These are phyloP conservation scores for Phyto melanocephala DNA, from an alignment of 2,888 invertebrate species.

Conservation along the genomic window DNA sequence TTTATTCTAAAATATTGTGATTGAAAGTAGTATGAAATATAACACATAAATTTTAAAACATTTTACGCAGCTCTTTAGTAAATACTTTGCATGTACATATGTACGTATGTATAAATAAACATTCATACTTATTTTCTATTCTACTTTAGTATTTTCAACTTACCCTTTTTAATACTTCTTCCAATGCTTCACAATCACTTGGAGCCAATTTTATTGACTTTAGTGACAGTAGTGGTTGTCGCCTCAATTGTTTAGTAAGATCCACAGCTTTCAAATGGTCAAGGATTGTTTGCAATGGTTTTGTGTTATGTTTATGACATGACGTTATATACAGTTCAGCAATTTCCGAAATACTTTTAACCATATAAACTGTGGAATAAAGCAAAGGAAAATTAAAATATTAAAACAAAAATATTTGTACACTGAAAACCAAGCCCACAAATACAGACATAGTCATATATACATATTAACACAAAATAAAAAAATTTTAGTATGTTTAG, in stretches of 20 bases:
- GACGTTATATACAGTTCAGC: constrained; percentile 86
- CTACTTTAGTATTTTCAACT: constrained; percentile 32
- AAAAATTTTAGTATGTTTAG: too few relatives aligned
- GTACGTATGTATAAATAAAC: too few relatives aligned
- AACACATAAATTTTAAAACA: too few relatives aligned
- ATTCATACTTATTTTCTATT: not conserved
- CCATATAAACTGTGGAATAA: constrained; percentile 71
- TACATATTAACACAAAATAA: too few relatives aligned
- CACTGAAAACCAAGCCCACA: too few relatives aligned
- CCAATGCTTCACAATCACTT: constrained; percentile 88
- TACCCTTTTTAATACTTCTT: constrained; percentile 88
- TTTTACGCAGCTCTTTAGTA: too few relatives aligned
- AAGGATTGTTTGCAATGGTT: constrained; percentile 84
- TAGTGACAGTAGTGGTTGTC: constrained; percentile 83
- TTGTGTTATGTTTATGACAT: constrained; percentile 85
- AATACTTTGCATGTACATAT: too few relatives aligned
- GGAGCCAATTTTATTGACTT: constrained; percentile 83
- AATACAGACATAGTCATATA: too few relatives aligned
- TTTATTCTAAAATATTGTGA: too few relatives aligned
- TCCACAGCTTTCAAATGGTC: constrained; percentile 84
- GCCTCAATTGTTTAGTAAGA: constrained; percentile 71
- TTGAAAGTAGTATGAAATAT: too few relatives aligned
- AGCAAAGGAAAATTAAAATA: constrained; percentile 7
- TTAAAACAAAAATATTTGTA: too few relatives aligned
- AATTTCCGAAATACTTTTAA: constrained; percentile 83